Conservation (phyloP, 1,140 invertebrate genomes). For the Bombus soroeensis region DNA sequence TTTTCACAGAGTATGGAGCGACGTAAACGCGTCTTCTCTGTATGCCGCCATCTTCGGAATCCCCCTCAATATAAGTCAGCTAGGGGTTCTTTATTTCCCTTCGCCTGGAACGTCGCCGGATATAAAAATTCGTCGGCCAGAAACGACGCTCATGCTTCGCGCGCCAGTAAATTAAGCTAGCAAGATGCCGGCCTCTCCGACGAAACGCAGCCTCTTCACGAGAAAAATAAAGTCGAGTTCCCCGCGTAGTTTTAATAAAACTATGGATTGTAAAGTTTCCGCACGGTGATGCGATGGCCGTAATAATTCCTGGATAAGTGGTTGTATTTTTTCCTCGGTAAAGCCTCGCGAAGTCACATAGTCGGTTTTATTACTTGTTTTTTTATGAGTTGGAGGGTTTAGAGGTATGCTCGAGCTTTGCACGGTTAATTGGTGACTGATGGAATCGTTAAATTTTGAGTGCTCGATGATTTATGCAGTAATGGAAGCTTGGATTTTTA, state of each 20-base stretch:
- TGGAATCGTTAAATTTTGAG: neutral
- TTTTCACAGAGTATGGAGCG: too few relatives aligned
- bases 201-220: neutral
- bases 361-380: neutral
- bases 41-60: too few relatives aligned
- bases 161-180: neutral
- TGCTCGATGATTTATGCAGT: neutral
- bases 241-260: neutral
- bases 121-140: neutral
- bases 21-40: too few relatives aligned
- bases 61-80: neutral
- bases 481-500: neutral
- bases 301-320: neutral
- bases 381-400: neutral
- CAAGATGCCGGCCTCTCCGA: neutral
- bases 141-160: neutral
- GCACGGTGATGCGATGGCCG: neutral
- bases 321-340: too few relatives aligned
- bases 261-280: neutral
- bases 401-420: too few relatives aligned
- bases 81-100: neutral
- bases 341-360: too few relatives aligned
- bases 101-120: neutral
- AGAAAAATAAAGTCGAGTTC: neutral
- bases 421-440: neutral